A percentile compares a stretch with the other conserved stretches of the same genome.
phyloP scores from a whole-genome alignment of 2,113 vertebrate species.

The Columbina picui region DNA sequence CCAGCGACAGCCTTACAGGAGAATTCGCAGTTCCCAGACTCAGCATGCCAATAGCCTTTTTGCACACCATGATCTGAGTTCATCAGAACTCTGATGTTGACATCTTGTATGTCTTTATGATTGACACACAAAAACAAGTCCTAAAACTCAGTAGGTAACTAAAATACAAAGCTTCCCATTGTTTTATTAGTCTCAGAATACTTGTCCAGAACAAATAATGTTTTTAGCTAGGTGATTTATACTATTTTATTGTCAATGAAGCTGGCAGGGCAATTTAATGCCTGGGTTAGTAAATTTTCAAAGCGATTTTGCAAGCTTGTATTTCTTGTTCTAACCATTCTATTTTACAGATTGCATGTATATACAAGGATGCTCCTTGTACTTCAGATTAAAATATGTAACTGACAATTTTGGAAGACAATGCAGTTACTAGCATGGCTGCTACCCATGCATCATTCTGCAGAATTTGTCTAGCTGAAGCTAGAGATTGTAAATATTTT shows the following conservation, averaged over 20 bases:
- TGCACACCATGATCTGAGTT: neutral
- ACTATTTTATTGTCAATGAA: neutral
- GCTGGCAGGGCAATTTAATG: neutral
- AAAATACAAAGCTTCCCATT: neutral
- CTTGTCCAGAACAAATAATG: neutral
- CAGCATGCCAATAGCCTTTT: neutral
- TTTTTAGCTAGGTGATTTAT: neutral
- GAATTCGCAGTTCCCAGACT: neutral
- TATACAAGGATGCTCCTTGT: neutral
- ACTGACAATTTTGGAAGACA: neutral
- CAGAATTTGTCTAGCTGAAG: neutral
- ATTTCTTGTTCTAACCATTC: neutral
- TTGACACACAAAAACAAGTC: neutral
- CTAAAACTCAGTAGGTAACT: neutral
- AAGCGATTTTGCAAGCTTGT: neutral
- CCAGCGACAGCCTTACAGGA: neutral
- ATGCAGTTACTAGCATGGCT: neutral
- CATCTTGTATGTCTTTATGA: neutral
- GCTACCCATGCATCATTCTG: neutral
- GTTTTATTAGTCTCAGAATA: neutral
- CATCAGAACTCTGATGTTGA: neutral
- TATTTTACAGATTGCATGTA: neutral
- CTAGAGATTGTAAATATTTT: constrained; percentile 41
- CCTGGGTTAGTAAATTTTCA: neutral
- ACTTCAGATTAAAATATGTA: neutral